Evolutionary conservation across 2,888 invertebrate genomes (phyloP).

Genomic region (Phalera bucephala): DNA sequence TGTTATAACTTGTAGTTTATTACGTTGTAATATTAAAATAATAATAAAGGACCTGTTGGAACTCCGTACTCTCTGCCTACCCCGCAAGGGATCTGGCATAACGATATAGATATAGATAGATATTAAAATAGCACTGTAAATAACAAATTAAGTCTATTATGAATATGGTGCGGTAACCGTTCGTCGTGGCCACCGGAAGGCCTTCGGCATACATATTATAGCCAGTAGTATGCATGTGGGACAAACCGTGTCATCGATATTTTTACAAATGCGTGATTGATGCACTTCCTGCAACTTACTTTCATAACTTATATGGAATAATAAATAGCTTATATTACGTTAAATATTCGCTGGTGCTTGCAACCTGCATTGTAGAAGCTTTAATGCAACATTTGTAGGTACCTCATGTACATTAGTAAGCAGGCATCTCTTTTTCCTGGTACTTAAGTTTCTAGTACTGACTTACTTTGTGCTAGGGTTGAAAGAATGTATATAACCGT

Average conservation of each 20-base stretch:
- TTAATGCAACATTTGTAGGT: slow-evolving; percentile 7
- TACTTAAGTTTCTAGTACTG: slow-evolving; percentile 14
- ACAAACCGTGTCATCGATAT: slow-evolving; percentile 49
- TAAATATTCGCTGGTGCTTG: slow-evolving; percentile 9
- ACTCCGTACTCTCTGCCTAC: no score
- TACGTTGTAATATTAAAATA: no score
- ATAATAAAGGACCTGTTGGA: no score
- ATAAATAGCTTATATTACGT: slow-evolving; percentile 20
- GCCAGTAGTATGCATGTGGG: slow-evolving; percentile 50
- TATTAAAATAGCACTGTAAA: no score
- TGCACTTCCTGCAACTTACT: slow-evolving; percentile 53
- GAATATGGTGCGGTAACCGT: slow-evolving; percentile 51
- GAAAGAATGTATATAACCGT: slow-evolving; percentile 11
- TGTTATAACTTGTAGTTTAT: no score
- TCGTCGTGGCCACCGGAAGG: slow-evolving; percentile 58
- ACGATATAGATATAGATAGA: no score
- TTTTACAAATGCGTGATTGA: slow-evolving; percentile 43
- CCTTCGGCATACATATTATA: slow-evolving; percentile 55
- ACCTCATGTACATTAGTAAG: slow-evolving; percentile 16
- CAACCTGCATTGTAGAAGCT: no score
- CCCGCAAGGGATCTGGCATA: no score
- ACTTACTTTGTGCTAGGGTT: slow-evolving; percentile 18
- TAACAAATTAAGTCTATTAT: slow-evolving; percentile 28
- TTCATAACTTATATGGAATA: slow-evolving; percentile 40
- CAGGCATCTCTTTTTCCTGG: slow-evolving; percentile 19